Conservation (phyloP, 2,797 vertebrate genomes). For the Helarctos malayanus region DNA sequence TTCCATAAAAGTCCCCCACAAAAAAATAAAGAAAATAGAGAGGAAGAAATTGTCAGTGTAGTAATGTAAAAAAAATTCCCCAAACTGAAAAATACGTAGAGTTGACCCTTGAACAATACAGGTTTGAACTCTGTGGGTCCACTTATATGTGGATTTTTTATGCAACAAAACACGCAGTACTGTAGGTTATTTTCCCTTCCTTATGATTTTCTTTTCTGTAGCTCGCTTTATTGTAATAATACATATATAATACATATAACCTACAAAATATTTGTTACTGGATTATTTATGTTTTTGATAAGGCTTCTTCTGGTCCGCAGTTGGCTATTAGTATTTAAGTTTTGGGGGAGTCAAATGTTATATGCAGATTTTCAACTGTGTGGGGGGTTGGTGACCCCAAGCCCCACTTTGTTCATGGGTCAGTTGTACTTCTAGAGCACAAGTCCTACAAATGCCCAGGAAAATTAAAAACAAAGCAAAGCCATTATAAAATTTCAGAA, state of each 20-base stretch:
- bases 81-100: neutral
- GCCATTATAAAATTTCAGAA: neutral
- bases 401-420: neutral
- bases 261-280: neutral
- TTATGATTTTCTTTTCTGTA: neutral
- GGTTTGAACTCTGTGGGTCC: neutral
- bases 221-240: neutral
- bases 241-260: neutral
- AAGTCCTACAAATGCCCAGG: neutral
- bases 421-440: neutral
- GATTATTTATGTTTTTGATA: neutral
- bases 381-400: neutral
- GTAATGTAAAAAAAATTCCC: neutral
- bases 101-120: neutral
- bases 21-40: neutral
- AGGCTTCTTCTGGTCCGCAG: neutral
- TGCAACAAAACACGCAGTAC: neutral
- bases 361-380: neutral
- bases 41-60: neutral
- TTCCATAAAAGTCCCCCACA: neutral
- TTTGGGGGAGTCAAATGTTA: neutral
- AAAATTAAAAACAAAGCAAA: neutral
- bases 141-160: neutral
- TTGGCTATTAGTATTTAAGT: neutral
- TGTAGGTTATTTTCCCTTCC: neutral